Conservation (phyloP, 2,888 invertebrate species). For the Pterobdella sp. region DNA sequence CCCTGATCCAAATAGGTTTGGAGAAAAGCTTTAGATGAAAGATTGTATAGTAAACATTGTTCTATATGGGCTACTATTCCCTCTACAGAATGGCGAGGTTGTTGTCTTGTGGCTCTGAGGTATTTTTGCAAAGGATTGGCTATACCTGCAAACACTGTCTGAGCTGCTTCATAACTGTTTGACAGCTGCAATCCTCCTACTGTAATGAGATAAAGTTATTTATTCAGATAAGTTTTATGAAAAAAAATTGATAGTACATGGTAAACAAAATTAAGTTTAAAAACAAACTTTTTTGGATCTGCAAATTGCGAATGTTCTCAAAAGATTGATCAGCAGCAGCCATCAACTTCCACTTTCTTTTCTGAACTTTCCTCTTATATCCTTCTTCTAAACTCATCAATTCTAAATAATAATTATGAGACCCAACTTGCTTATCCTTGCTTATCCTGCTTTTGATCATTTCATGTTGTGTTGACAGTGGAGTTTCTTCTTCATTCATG, state of each 20-base stretch:
- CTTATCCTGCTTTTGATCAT: not conserved
- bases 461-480: not conserved
- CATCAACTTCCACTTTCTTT: constrained; percentile 77
- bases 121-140: constrained; percentile 92
- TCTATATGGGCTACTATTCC: constrained; percentile 82
- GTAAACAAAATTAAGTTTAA: not conserved
- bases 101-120: constrained; percentile 85
- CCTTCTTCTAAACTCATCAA: constrained; percentile 92
- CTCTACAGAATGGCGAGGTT: constrained; percentile 88
- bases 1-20: constrained; percentile 72
- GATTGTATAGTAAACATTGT: constrained; percentile 81
- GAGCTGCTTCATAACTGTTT: constrained; percentile 81
- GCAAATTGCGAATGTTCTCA: constrained; percentile 82
- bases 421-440: not conserved
- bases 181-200: constrained; percentile 75
- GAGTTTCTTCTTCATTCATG: constrained; percentile 61
- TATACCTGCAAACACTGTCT: constrained; percentile 93
- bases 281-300: constrained; percentile 37
- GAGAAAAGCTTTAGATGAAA: constrained; percentile 84
- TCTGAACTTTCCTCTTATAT: constrained; percentile 82
- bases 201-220: constrained; percentile 33
- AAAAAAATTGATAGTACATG: not conserved
- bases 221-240: not conserved
- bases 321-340: constrained; percentile 95
- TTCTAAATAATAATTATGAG: constrained; percentile 63